Conservation (phyloP, 2,113 vertebrate species). For the Nothoprocta pentlandii region DNA sequence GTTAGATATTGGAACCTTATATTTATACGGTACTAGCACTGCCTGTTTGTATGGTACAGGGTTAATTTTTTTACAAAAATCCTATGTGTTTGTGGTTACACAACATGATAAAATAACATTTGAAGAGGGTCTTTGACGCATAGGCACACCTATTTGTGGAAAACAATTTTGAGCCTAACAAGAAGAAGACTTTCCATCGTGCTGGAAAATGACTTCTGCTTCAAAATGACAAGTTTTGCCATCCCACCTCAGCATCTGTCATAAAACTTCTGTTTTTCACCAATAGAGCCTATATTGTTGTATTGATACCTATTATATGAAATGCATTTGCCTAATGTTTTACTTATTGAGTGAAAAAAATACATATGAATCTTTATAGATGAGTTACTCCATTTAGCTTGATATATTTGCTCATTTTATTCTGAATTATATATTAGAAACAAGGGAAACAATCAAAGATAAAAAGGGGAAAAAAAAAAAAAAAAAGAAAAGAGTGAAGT, state of each 20-base stretch:
- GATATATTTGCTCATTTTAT: not conserved
- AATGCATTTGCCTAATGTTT: not conserved
- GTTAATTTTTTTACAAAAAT: not conserved
- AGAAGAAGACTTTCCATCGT: not conserved
- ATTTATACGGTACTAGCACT: not conserved
- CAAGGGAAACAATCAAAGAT: not conserved
- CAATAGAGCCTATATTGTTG: not conserved
- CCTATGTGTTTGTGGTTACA: not conserved
- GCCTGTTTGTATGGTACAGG: not conserved
- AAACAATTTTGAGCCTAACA: not conserved
- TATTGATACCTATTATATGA: not conserved
- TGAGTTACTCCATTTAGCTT: not conserved
- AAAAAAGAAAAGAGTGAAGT: conserved; percentile 1
- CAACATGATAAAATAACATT: not conserved
- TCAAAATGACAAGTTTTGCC: not conserved
- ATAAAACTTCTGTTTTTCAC: not conserved
- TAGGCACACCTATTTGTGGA: not conserved
- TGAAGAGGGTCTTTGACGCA: not conserved
- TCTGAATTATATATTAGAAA: not conserved
- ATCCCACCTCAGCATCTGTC: not conserved
- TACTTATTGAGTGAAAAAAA: not conserved
- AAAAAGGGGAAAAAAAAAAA: not conserved
- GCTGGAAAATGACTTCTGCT: not conserved
- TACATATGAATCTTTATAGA: not conserved
- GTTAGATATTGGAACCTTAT: too few relatives aligned